These are phyloP conservation scores for Diploptera punctata DNA, from an alignment of 2,888 invertebrate species.

Conservation along the genomic window DNA sequence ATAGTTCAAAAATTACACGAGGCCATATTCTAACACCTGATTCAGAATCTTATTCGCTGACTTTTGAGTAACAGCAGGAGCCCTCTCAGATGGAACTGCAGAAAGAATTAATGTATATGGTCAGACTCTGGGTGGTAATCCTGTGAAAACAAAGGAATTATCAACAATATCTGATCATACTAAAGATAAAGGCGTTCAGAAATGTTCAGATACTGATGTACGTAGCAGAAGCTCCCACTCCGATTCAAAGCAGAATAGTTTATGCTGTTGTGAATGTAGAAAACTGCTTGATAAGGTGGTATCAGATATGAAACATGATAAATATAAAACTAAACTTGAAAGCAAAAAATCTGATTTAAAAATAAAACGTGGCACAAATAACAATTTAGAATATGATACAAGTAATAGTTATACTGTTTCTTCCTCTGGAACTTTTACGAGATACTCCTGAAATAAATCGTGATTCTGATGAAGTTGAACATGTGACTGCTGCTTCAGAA, in stretches of 20 bases:
- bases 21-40: no score
- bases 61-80: no score
- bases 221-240: neutral
- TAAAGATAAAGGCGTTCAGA: neutral
- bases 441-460: conserved; percentile 1
- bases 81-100: neutral
- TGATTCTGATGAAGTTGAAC: neutral
- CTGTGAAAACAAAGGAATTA: neutral
- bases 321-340: neutral
- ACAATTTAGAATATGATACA: neutral
- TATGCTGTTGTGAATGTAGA: conserved; percentile 32
- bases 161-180: neutral
- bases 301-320: neutral
- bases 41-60: no score
- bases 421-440: neutral
- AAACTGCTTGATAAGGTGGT: neutral
- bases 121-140: neutral
- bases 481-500: neutral
- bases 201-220: neutral
- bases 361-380: neutral
- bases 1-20: no score
- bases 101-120: conserved; percentile 11
- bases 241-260: neutral
- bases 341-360: neutral
- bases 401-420: neutral